Base-by-base conservation (phyloP, 2,797 vertebrate species). In the Euthynnus affinis region DNA sequence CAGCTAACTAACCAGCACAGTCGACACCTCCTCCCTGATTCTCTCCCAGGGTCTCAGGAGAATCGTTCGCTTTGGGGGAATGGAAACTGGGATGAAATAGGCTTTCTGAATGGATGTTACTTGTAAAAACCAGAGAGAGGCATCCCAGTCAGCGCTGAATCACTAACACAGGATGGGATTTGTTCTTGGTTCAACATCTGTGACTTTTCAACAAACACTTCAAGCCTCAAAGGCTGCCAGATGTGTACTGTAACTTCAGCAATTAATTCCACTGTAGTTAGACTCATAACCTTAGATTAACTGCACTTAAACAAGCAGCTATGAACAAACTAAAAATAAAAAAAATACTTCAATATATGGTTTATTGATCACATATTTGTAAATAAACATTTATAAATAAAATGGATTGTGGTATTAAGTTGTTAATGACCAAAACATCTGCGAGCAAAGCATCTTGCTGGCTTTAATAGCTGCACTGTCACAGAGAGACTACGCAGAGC, bases 1-100 rank as follows among this genome's bases (percentile, higher is more conserved):
- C 93, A 87, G 96, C 96, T 96, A 96, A 96, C 95, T 95, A 97
- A 96, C 95, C 93, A 91, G 93, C 78, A 60, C 48, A 5, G 68
- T 61, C 48, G 34, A 65, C 84, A 34, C 77, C 71, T 72, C 93
- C 94, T 95, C 92, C 91, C 85, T 76, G 93, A 93, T 91, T 93
- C 93, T 89, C 80, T 90, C 34, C 22, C 34, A 51, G 48, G 59
- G 69, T 87, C 63, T 37, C 80, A 76, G 32, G 75, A 63, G 68
- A 74, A 74, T 12, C 57, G 61, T 63, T 74, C 23, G 92, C 92
- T 49, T 37, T 88, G 87, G 83, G 89, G 90, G 91, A 94, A 94
- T 85, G 87, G 87, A 84, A 77, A 82, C 37, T 15, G 66, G 57
- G 57, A 66, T 59, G 42, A 66, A 68, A 68, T 67, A 5, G n/a